Base-by-base conservation (phyloP, 2,888 invertebrate species). In the Ichneumoninae sp. region DNA sequence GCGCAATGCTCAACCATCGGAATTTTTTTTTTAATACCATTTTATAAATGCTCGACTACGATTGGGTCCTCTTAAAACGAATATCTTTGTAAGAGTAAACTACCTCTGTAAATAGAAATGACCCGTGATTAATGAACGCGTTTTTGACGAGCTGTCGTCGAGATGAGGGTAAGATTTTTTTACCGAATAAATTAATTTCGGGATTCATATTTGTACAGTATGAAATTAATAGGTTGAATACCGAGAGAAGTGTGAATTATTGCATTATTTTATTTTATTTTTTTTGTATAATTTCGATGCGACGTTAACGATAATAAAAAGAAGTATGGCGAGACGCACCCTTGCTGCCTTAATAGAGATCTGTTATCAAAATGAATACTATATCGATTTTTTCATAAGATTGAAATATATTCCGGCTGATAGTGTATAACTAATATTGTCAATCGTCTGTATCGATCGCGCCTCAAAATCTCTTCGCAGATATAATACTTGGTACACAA, bases 271-370 rank as follows among this genome's bases (percentile, higher is more conserved):
- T 33, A 33, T 65, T 16, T 68, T 6, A 36, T 19, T n/a, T 4
- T 30, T 22, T 54, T 60, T 52, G 44, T 19, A 54, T 52, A 22
- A 13, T 54, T 52, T 44, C 26, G 62, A 65, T 54, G 36, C 6
- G 57, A 71, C 33, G 16, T 62, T 72, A 13, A 36, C 52, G 40
- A 76, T 36, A 57, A 57, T 54, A 77, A 19, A 19, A 72, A 70
- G 50, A 50, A 75, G 40, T 44, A 60, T 68, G 13, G 75, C 65
- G 65, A 65, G 54, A 80, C 30, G 60, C 70, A 76, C 80, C 76
- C 47, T 62, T 68, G 71, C 57, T 80, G 83, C 83, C 83, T 83
- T 83, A 68, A 80, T 54, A 69, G 69, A 74, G 26, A 80, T 80
- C 80, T 74, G 69, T 71, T 83, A 66, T 83, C 74, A 47, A 79